These are phyloP conservation scores for Popillia japonica DNA, from an alignment of 1,140 invertebrate species.

Conservation along the genomic window DNA sequence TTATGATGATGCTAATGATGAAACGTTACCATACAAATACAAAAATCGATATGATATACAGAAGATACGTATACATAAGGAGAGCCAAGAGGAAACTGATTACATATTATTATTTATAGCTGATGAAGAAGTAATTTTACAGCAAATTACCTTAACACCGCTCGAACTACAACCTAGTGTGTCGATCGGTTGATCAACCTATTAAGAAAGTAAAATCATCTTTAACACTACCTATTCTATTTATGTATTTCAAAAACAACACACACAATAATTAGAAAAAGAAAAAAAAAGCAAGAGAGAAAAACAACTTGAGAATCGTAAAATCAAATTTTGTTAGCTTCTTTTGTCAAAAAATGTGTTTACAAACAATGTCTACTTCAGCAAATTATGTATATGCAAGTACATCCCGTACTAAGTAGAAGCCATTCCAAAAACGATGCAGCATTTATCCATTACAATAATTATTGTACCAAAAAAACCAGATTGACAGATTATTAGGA, in stretches of 20 bases:
- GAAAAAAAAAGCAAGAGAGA: no score
- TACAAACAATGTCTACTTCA: not conserved
- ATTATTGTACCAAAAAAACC: not conserved
- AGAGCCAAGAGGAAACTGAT: not conserved
- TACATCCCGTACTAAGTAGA: not conserved
- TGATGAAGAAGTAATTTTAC: not conserved
- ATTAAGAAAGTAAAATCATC: conserved; percentile 11
- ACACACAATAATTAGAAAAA: no score
- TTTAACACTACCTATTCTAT: not conserved
- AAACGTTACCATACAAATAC: no score
- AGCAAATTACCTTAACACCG: conserved; percentile 31
- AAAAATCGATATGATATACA: not conserved
- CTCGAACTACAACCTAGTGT: not conserved
- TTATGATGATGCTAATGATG: no score
- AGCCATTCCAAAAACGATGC: not conserved
- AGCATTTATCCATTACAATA: not conserved
- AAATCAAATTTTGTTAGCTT: no score
- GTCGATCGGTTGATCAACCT: conserved; percentile 23
- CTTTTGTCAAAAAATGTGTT: not conserved
- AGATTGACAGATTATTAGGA: conserved; percentile 65
- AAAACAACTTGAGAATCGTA: not conserved
- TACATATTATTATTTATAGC: conserved; percentile 3
- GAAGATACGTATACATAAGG: not conserved
- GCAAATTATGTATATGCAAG: no score
- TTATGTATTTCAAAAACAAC: no score